Base-by-base conservation (phyloP, 1,140 invertebrate genomes). In the Lepidurus packardi region DNA sequence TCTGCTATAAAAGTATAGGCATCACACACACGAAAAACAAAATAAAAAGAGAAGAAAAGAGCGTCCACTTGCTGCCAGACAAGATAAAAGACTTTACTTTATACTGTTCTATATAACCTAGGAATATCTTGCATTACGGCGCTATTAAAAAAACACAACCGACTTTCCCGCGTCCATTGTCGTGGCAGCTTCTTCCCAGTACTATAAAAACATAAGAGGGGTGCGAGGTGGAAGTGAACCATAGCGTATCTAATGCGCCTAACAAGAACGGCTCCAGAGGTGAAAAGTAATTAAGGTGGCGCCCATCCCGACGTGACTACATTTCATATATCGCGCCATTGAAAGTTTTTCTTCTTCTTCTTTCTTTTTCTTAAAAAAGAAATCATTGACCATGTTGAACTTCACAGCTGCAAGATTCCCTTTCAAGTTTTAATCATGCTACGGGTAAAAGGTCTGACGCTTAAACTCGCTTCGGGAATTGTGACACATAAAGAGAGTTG, bases 231-330 rank as follows among this genome's bases (percentile, higher is more conserved):
- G 53, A 65, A 65, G 53, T 65, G 53, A 65, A 65, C 21, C 16
- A 21, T 7, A 65, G 53, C 53, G 53, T 65, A 65, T 65, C 53
- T 65, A 65, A 65, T 65, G 21, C 53, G 53, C 16, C 16, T 65
- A 65, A 65, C 53, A 65, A 65, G 53, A 65, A 65, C 9, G 13
- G 53, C 6, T 21, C 16, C 53, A 65, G 53, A n/a, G 53, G 16
- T 65, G 53, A 7, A 21, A 21, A 65, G 53, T 65, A 65, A 65
- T 65, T 65, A 65, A 65, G 53, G 16, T 65, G 53, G 53, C 53
- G 53, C 16, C 53, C 53, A 65, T 65, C 21, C 21, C 21, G 53
- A 3, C 53, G 13, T 65, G 53, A 16, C 53, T 65, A 21, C 13
- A 13, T 65, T 65, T 65, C 53, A 65, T n/a, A 34, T 34, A 65